Evolutionary conservation across 1,140 invertebrate genomes (phyloP).

Genomic region (Formica exsecta): DNA sequence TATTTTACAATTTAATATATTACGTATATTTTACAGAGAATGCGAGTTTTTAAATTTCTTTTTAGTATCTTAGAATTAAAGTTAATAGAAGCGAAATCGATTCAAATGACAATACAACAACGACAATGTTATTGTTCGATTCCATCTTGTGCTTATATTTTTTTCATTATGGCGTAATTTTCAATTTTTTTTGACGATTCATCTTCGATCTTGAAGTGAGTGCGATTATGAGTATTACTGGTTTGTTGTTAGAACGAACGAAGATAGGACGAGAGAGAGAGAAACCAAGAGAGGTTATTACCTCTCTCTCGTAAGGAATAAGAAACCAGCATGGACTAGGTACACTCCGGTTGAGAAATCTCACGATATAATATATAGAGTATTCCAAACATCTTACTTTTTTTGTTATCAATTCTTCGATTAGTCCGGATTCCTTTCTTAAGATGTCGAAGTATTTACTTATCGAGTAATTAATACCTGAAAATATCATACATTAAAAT

Average conservation of each 20-base stretch:
- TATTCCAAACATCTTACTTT: conserved; percentile 43
- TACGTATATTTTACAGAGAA: background rate
- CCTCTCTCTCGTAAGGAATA: conserved; percentile 64
- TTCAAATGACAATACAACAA: conserved; percentile 5
- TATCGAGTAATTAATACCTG: background rate
- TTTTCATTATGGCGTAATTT: conserved; percentile 54
- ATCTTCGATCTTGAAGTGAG: conserved; percentile 19
- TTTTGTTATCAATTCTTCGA: conserved; percentile 13
- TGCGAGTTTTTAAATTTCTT: background rate
- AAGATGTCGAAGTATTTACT: background rate
- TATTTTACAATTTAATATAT: background rate
- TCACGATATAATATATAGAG: conserved; percentile 40
- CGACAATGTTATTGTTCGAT: conserved; percentile 24
- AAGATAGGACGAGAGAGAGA: conserved; percentile 57
- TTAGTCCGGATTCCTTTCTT: background rate
- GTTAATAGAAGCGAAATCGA: conserved; percentile 10
- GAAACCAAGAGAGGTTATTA: conserved; percentile 75
- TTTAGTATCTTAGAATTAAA: background rate
- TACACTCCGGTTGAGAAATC: conserved; percentile 80
- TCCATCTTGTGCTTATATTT: conserved; percentile 60
- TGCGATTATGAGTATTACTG: conserved; percentile 56
- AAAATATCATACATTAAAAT: too few species aligned
- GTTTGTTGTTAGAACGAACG: conserved; percentile 72
- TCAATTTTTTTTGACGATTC: conserved; percentile 15
- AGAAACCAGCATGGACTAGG: conserved; percentile 79